Evolutionary conservation across 2,113 vertebrate species (phyloP).

Genomic region (Noctilio leporinus): DNA sequence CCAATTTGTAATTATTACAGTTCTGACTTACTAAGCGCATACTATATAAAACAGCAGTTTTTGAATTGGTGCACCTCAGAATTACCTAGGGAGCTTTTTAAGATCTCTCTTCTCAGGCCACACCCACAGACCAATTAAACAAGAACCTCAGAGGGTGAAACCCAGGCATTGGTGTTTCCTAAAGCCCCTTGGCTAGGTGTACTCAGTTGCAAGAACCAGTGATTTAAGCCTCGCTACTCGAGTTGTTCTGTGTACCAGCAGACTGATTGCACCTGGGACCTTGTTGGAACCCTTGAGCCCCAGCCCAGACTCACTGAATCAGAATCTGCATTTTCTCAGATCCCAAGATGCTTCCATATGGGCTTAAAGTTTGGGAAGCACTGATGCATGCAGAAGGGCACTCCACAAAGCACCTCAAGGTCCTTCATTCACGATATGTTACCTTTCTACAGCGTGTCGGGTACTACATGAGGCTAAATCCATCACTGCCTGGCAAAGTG

Average conservation of each 20-base stretch:
- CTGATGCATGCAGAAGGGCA: background rate
- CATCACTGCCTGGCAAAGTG: background rate
- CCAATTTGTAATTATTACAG: background rate
- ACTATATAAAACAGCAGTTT: background rate
- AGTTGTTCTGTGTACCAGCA: background rate
- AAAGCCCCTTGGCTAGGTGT: background rate
- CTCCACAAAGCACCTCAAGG: background rate
- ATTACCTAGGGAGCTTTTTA: background rate
- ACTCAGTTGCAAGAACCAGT: background rate
- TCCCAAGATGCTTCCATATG: background rate
- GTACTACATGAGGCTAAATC: background rate
- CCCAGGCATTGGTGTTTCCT: background rate
- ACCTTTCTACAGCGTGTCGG: background rate
- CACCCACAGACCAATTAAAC: background rate
- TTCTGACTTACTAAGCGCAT: background rate
- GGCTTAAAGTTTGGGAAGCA: background rate
- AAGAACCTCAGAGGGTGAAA: background rate
- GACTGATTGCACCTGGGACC: background rate
- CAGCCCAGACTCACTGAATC: background rate
- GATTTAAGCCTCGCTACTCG: background rate
- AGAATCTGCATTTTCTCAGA: conserved; percentile 14
- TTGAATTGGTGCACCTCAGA: background rate
- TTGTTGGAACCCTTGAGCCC: background rate
- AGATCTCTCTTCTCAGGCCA: background rate
- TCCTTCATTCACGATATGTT: background rate